phyloP scores from a whole-genome alignment of 2,888 invertebrate genomes.

The Cloeon dipterum region DNA sequence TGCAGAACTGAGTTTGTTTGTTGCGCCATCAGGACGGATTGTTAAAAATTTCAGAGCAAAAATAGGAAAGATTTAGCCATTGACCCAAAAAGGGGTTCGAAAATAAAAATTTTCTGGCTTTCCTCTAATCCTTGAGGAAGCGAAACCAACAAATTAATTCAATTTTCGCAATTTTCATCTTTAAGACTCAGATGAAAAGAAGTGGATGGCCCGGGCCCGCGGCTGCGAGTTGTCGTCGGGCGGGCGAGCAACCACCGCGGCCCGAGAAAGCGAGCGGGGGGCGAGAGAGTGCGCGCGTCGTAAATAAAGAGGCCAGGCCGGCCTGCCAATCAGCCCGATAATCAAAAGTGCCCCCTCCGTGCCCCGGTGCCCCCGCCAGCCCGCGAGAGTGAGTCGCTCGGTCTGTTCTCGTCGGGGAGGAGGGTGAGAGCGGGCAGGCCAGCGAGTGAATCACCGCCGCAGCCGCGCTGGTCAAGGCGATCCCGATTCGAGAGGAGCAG shows the following conservation, averaged over 20 bases:
- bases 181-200: too few species aligned
- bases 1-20: too few species aligned
- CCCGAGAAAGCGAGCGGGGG: background rate
- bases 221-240: background rate
- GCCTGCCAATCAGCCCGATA: background rate
- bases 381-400: background rate
- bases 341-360: background rate
- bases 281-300: too few species aligned
- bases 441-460: background rate
- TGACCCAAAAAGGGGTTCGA: too few species aligned
- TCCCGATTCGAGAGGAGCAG: background rate
- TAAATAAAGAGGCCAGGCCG: background rate
- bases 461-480: background rate
- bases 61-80: too few species aligned
- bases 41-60: too few species aligned
- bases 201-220: background rate
- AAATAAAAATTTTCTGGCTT: too few species aligned
- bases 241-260: too few species aligned
- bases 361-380: background rate
- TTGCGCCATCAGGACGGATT: too few species aligned
- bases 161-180: too few species aligned
- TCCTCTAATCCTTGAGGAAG: too few species aligned
- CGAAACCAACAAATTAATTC: too few species aligned
- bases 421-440: background rate
- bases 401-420: slow-evolving; percentile 1